These are phyloP conservation scores for Glossosoma conforme DNA, from an alignment of 1,140 invertebrate species.

Conservation along the genomic window DNA sequence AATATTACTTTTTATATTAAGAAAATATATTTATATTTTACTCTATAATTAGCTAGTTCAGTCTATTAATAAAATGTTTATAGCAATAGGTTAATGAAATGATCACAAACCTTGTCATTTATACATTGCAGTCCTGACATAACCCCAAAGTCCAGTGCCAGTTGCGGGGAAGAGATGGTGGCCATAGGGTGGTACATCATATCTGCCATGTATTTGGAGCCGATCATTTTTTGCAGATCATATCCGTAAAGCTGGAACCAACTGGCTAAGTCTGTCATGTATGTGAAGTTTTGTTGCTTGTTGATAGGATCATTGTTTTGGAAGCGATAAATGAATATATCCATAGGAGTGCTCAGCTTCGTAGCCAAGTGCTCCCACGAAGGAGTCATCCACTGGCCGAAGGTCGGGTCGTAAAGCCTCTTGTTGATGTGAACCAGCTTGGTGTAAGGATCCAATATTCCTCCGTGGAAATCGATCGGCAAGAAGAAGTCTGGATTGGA, in stretches of 20 bases:
- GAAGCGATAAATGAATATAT: constrained; percentile 89
- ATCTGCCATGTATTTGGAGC: constrained; percentile 68
- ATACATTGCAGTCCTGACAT: constrained; percentile 85
- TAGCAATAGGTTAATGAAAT: constrained; percentile 1
- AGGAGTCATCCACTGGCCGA: constrained; percentile 93
- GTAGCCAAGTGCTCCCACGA: constrained; percentile 83
- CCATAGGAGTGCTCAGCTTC: constrained; percentile 73
- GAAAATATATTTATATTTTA: too few relatives aligned
- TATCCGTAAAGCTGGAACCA: constrained; percentile 89
- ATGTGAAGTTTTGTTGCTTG: constrained; percentile 64
- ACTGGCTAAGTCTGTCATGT: constrained; percentile 77
- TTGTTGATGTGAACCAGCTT: constrained; percentile 80
- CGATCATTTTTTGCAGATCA: constrained; percentile 79
- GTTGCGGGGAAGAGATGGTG: constrained; percentile 67
- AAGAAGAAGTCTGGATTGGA: constrained; percentile 88
- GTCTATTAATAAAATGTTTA: too few relatives aligned
- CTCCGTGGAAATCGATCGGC: constrained; percentile 90
- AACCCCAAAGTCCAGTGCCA: constrained; percentile 79
- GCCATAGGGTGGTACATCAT: constrained; percentile 74
- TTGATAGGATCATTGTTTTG: constrained; percentile 91
- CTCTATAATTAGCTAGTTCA: too few relatives aligned
- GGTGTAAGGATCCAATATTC: constrained; percentile 76
- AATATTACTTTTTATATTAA: too few relatives aligned
- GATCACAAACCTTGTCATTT: constrained; percentile 62
- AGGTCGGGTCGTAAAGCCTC: constrained; percentile 84